Evolutionary conservation across 2,888 invertebrate genomes (phyloP).

Genomic region (Nysson spinosus): DNA sequence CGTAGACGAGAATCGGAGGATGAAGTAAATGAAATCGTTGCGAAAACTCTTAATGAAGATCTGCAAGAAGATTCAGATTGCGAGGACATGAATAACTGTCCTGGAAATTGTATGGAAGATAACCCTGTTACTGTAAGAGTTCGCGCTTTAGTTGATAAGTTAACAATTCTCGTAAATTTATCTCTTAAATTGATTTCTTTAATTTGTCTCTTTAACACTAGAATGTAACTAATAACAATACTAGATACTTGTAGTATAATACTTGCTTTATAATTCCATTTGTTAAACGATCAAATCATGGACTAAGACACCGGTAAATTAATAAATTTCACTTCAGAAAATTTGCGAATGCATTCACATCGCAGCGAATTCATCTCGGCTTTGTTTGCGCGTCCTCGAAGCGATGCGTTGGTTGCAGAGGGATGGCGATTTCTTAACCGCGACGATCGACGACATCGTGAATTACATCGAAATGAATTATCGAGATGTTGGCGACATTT

Average conservation of each 20-base stretch:
- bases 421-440: slow-evolving; percentile 21
- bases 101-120: slow-evolving; percentile 1
- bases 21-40: slow-evolving; percentile 18
- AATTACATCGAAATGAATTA: slow-evolving; percentile 55
- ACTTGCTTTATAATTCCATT: too few species aligned
- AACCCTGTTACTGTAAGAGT: slow-evolving; percentile 1
- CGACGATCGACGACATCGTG: slow-evolving; percentile 56
- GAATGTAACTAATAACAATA: too few species aligned
- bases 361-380: slow-evolving; percentile 54
- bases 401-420: slow-evolving; percentile 61
- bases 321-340: not conserved
- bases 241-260: too few species aligned
- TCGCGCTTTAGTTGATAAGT: too few species aligned
- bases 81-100: slow-evolving; percentile 3
- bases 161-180: too few species aligned
- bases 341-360: slow-evolving; percentile 24
- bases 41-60: slow-evolving; percentile 36
- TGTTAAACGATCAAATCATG: too few species aligned
- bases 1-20: not conserved
- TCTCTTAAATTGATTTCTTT: too few species aligned
- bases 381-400: slow-evolving; percentile 63
- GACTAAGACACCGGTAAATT: too few species aligned
- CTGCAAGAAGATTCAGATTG: not conserved
- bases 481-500: slow-evolving; percentile 59
- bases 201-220: too few species aligned